Base-by-base conservation (phyloP, 2,888 invertebrate species). In the Anoplius nigerrimus region DNA sequence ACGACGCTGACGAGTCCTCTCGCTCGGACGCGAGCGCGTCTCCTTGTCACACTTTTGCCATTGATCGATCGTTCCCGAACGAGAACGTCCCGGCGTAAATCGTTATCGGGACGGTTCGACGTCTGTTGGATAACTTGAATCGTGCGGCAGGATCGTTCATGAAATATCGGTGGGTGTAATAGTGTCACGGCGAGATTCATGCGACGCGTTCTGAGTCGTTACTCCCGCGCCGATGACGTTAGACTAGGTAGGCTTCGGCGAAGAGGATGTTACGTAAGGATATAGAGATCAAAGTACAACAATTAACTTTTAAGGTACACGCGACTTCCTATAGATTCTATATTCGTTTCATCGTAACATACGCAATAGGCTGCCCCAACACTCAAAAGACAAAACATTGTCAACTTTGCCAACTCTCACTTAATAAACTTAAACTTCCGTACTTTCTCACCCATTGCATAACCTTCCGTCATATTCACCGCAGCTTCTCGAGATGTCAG, bases 11-110 rank as follows among this genome's bases (percentile, higher is more conserved):
- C 46, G 2, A 2, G 15, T 8, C 46, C 2, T 46, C 46, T 46
- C 46, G 4, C 11, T 46, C 18, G 4, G n/a, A 46, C 46, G 24
- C 24, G 2, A 2, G 24, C 24, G 6, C 24, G 6, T 24, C 24
- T 6, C 24, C 6, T 24, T 6, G 24, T 24, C 24, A 4, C 24
- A 24, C 24, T 59, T 18, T 11, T 15, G 59, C 34, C 74, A 74
- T 78, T 76, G 76, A 78, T 79, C 79, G 70, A 78, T 79, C 66
- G 67, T 54, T 65, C 54, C 34, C n/a, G 20, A 55, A 58, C 43
- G 43, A 45, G 48, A 46, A 48, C 48, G 43, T 21, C 21, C n/a
- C 24, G 52, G 48, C 72, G 69, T 74, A 74, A 79, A 78, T 78
- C 74, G 68, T 79, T 78, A 79, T 79, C 74, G 62, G 62, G 56